These are phyloP conservation scores for Platerodrilus igneus DNA, from an alignment of 2,888 invertebrate genomes.

Conservation along the genomic window DNA sequence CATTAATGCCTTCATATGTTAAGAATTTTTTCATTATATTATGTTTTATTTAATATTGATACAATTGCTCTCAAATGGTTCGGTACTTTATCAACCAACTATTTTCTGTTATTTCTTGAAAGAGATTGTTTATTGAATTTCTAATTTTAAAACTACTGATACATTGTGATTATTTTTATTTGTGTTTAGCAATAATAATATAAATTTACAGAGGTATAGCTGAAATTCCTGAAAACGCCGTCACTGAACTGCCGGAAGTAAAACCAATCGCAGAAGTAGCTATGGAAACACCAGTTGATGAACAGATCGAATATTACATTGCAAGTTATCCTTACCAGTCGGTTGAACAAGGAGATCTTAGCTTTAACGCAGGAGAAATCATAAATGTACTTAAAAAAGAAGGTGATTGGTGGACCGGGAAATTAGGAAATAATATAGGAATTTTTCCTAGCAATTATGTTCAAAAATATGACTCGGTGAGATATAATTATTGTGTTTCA, in stretches of 20 bases:
- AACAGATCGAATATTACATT: conserved; percentile 71
- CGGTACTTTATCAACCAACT: no score
- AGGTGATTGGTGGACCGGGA: conserved; percentile 99
- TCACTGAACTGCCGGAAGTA: conserved; percentile 33
- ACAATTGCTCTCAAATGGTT: no score
- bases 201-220: conserved; percentile 65
- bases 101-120: no score
- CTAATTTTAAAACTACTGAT: no score
- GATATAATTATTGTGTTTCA: conserved; percentile 29
- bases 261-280: conserved; percentile 29
- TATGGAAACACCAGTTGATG: conserved; percentile 33
- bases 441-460: conserved; percentile 99
- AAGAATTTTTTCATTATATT: no score
- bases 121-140: no score
- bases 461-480: conserved; percentile 57
- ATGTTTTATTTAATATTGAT: no score
- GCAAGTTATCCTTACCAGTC: conserved; percentile 89
- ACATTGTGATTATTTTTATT: no score
- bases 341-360: conserved; percentile 84
- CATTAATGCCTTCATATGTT: no score
- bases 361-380: conserved; percentile 80
- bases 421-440: conserved; percentile 71
- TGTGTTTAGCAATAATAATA: conserved; percentile 10
- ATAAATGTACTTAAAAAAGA: conserved; percentile 84
- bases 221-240: conserved; percentile 62